These are phyloP conservation scores for Ceratothoa steindachneri DNA, from an alignment of 2,888 invertebrate genomes.

Conservation along the genomic window DNA sequence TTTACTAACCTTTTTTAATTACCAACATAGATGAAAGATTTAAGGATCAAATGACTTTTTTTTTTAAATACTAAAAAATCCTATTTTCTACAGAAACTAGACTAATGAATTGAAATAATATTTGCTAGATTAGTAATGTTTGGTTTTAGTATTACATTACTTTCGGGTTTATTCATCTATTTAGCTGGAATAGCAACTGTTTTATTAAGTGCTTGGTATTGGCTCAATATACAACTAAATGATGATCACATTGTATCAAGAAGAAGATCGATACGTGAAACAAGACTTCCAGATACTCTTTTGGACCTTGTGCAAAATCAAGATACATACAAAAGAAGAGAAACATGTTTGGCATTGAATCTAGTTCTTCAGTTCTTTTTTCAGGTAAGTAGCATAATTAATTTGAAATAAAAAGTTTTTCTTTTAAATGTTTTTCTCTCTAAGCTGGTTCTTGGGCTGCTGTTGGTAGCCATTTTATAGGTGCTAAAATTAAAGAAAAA, in stretches of 20 bases:
- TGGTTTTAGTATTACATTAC: neutral
- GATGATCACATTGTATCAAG: neutral
- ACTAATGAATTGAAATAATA: neutral
- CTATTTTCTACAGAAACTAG: neutral
- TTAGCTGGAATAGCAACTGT: neutral
- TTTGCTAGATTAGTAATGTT: neutral
- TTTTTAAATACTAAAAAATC: too few relatives aligned
- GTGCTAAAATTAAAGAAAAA: too few relatives aligned
- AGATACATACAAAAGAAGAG: neutral
- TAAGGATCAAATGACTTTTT: too few relatives aligned
- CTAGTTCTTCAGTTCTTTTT: constrained; percentile 43
- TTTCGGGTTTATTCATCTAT: neutral
- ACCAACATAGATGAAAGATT: too few relatives aligned
- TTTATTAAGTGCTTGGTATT: neutral
- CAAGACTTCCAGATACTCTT: neutral
- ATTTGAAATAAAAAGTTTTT: neutral
- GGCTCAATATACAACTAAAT: neutral
- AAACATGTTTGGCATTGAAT: constrained; percentile 39
- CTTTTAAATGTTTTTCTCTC: too few relatives aligned
- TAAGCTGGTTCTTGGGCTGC: too few relatives aligned
- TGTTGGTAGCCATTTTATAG: too few relatives aligned
- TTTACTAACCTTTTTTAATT: too few relatives aligned
- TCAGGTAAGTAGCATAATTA: constrained; percentile 23
- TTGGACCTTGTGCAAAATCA: neutral
- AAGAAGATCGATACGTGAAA: neutral